phyloP scores from a whole-genome alignment of 2,888 invertebrate genomes.

The Oegoconia quadripuncta region DNA sequence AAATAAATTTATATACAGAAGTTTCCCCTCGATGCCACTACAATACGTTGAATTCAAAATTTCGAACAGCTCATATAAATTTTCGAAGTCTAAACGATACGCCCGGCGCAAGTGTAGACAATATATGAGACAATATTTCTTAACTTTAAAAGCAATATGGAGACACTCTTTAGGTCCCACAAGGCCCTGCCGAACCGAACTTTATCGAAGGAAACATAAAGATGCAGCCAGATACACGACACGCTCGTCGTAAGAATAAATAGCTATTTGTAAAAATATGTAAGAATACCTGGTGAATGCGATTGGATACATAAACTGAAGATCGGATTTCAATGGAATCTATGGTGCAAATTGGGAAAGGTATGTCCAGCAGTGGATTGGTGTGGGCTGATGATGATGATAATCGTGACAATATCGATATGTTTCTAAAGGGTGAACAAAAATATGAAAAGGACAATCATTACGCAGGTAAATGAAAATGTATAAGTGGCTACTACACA shows the following conservation, averaged over 20 bases:
- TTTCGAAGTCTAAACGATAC: constrained; percentile 35
- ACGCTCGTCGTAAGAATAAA: not conserved
- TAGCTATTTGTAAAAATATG: no score
- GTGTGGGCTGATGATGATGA: no score
- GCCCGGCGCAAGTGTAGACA: constrained; percentile 50
- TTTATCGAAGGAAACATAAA: constrained; percentile 2
- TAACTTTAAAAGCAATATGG: constrained; percentile 61
- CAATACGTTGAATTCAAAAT: constrained; percentile 3
- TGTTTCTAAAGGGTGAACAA: no score
- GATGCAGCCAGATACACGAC: not conserved
- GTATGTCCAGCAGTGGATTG: no score
- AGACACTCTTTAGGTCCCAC: constrained; percentile 30
- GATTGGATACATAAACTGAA: no score
- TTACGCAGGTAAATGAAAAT: no score
- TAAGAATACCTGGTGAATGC: no score
- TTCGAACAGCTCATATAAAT: constrained; percentile 37
- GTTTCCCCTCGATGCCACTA: not conserved
- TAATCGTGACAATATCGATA: no score
- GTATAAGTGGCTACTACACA: no score
- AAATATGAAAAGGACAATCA: no score
- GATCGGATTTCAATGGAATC: no score
- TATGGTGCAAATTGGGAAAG: no score
- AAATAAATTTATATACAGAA: not conserved
- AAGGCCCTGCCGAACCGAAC: constrained; percentile 13
- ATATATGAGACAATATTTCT: constrained; percentile 62